Conservation (phyloP, 2,113 vertebrate species). For the Python bivittatus region DNA sequence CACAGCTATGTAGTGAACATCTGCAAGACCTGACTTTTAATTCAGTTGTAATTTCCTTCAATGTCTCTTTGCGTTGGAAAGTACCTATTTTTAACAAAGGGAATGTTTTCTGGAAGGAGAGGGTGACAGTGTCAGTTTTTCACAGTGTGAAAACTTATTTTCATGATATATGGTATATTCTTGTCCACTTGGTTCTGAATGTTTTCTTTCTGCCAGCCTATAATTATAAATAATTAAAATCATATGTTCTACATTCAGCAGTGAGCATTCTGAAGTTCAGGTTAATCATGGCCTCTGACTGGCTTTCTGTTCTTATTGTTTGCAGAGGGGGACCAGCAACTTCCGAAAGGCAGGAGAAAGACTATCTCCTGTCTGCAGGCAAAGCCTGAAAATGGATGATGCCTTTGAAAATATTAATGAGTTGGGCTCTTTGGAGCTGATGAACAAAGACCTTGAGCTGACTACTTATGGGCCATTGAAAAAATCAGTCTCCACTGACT, state of each 20-base stretch:
- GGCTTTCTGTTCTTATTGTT: not conserved
- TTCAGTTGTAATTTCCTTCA: not conserved
- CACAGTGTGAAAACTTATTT: not conserved
- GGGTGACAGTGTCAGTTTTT: not conserved
- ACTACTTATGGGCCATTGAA: conserved; percentile 77
- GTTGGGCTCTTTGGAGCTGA: conserved; percentile 92
- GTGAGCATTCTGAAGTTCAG: not conserved
- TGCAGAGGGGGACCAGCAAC: conserved; percentile 79
- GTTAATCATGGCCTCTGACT: not conserved
- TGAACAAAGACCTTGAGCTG: conserved; percentile 87
- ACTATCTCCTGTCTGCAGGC: conserved; percentile 72
- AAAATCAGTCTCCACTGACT: conserved; percentile 90
- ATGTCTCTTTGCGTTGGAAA: not conserved
- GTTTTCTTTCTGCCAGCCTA: not conserved
- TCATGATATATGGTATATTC: not conserved
- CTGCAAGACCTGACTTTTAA: not conserved
- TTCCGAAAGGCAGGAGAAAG: conserved; percentile 65
- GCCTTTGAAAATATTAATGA: conserved; percentile 87
- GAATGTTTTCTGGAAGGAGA: not conserved
- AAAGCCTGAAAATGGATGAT: conserved; percentile 84
- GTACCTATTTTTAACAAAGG: not conserved
- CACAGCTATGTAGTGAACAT: not conserved
- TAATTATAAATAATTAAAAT: not conserved
- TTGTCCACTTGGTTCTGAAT: not conserved
- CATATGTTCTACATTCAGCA: not conserved